Conservation (phyloP, 2,888 invertebrate species). For the Platycnemis pennipes region DNA sequence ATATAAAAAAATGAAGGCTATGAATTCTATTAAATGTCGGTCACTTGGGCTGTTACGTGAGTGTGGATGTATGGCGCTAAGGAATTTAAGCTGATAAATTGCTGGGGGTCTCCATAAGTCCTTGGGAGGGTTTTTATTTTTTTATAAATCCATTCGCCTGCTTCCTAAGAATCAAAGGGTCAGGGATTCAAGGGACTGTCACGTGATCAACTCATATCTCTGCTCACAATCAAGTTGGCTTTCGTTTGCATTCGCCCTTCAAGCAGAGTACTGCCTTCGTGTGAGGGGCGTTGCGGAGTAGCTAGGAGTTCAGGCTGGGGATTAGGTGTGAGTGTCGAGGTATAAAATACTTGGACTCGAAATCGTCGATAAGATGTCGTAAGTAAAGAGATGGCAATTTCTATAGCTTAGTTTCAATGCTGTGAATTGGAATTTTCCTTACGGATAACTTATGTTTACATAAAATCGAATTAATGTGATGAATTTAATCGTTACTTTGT, state of each 20-base stretch:
- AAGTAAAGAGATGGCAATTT: too few relatives aligned
- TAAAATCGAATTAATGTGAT: too few relatives aligned
- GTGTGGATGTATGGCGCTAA: background rate
- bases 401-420: too few relatives aligned
- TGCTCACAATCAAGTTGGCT: background rate
- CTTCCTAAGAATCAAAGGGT: conserved; percentile 6
- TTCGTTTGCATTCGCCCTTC: background rate
- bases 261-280: background rate
- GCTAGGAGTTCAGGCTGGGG: background rate
- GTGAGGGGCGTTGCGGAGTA: background rate
- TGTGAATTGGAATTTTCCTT: too few relatives aligned
- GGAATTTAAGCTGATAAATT: background rate
- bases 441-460: too few relatives aligned
- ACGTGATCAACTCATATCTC: conserved; percentile 23
- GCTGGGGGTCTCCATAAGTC: background rate
- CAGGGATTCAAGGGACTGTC: conserved; percentile 10
- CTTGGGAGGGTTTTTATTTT: background rate
- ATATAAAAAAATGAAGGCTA: background rate
- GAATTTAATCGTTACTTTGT: too few relatives aligned
- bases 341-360: too few relatives aligned
- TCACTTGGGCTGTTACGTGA: background rate
- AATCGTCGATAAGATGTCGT: too few relatives aligned
- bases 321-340: too few relatives aligned
- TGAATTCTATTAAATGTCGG: background rate
- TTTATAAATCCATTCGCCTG: background rate